A percentile compares a stretch with the other conserved stretches of the same genome.
These are phyloP conservation scores for Anhinga anhinga DNA, from an alignment of 2,113 vertebrate genomes.

Conservation along the genomic window DNA sequence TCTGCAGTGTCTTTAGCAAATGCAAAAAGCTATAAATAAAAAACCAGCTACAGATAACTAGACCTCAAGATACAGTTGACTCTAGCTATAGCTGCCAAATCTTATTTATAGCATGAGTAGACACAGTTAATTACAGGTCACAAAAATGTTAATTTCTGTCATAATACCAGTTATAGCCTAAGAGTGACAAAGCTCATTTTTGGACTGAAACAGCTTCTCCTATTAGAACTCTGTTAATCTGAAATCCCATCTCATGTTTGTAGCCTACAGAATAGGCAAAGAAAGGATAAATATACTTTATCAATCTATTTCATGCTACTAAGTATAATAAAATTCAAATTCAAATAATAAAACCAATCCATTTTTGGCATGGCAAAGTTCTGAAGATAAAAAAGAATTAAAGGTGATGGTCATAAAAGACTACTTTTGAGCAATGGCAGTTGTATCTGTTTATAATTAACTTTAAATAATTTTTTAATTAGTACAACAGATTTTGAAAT, in stretches of 20 bases:
- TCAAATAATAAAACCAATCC: neutral
- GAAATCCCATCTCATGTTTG: neutral
- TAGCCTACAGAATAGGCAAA: neutral
- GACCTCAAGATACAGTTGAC: neutral
- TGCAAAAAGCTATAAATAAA: neutral
- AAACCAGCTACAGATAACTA: neutral
- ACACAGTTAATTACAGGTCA: neutral
- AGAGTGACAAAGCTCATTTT: neutral
- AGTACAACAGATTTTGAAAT: neutral
- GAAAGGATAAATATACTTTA: neutral
- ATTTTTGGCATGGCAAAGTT: neutral
- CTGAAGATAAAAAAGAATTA: neutral
- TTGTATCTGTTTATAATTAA: neutral
- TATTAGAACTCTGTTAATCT: neutral
- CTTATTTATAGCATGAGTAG: neutral
- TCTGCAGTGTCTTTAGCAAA: neutral
- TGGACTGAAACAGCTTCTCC: neutral
- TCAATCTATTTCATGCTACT: neutral
- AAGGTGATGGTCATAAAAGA: neutral
- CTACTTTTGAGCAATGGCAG: neutral
- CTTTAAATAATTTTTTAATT: neutral
- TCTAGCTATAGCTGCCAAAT: neutral
- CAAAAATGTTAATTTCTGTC: constrained; percentile 40
- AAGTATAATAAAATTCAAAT: neutral
- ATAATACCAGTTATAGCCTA: neutral